Base-by-base conservation (phyloP, 1,140 invertebrate genomes). In the Akabosia matsudoensis region DNA sequence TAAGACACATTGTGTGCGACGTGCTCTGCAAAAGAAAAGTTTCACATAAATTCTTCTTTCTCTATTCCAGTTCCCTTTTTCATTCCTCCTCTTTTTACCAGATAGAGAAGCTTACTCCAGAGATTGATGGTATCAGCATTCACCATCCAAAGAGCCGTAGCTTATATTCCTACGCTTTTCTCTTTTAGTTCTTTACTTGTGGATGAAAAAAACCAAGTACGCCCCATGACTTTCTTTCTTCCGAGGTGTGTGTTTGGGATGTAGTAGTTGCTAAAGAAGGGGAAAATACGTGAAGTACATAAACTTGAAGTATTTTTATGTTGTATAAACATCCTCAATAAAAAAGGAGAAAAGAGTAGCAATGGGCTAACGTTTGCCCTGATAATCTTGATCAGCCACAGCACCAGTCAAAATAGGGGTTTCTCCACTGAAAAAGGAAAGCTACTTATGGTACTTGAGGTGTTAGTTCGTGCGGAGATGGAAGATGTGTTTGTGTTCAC, bases 231-330 rank as follows among this genome's bases (percentile, higher is more conserved):
- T 67, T 67, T 31, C 30, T 22, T 56, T 67, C n/a, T 67, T 28
- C n/a, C 28, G 22, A 30, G 61, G 7, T 67, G 61, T 67, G 61
- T 67, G 24, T 4, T 3, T 28, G 61, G 28, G 61, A 30, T 3
- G 61, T 31, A n/a, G 61, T 67, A 10, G 61, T 30, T 16, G 24
- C 13, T 61, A 61, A 61, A 61, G 54, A 67, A 31, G 61, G 31
- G 22, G 22, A 67, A 67, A 67, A 67, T 67, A 67, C 61, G 61
- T 67, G 61, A 67, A 67, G 61, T 67, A 67, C 61, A 67, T 67
- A 67, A 67, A 67, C 26, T 67, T 67, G 22, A 45, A 45, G 37
- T 18, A 18, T 45, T 45, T 45, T 45, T 45, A 45, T 45, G 61
- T 22, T 67, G 7, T 67, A 67, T 67, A 67, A 67, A 67, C 61